Conservation (phyloP, 1,140 invertebrate genomes). For the Apis florea region DNA sequence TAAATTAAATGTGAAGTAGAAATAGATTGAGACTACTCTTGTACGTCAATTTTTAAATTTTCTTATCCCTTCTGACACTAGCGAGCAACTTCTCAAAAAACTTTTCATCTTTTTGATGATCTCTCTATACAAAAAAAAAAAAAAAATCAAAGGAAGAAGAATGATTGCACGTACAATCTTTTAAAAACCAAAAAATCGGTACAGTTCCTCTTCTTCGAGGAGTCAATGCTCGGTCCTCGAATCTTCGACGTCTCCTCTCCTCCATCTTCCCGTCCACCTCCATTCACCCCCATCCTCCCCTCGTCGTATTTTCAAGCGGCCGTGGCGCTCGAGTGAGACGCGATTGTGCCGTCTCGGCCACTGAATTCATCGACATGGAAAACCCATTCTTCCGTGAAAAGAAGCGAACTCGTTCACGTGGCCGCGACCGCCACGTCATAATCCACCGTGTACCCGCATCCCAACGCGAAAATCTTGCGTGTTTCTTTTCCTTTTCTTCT, state of each 20-base stretch:
- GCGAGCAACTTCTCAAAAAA: too few relatives aligned
- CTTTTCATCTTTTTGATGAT: too few relatives aligned
- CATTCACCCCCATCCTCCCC: neutral
- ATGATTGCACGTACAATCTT: constrained; percentile 41
- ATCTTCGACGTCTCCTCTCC: neutral
- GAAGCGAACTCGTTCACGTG: constrained; percentile 53
- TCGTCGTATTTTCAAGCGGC: constrained; percentile 46
- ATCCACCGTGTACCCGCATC: constrained; percentile 39
- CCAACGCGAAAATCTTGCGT: neutral
- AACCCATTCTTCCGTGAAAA: constrained; percentile 75
- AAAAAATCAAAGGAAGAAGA: too few relatives aligned
- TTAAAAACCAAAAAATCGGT: constrained; percentile 20
- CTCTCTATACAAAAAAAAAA: too few relatives aligned
- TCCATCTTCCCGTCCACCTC: neutral
- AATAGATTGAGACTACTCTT: too few relatives aligned
- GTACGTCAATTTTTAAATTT: too few relatives aligned
- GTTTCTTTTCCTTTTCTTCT: neutral
- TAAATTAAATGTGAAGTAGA: too few relatives aligned
- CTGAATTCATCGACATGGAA: constrained; percentile 73
- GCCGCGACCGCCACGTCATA: constrained; percentile 6
- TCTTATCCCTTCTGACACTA: too few relatives aligned
- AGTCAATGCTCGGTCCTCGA: constrained; percentile 39
- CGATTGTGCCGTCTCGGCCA: constrained; percentile 59
- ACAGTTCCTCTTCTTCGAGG: constrained; percentile 15
- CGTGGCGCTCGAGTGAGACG: constrained; percentile 8